Evolutionary conservation across 2,113 vertebrate species (phyloP).

Genomic region (Siniperca knerii): DNA sequence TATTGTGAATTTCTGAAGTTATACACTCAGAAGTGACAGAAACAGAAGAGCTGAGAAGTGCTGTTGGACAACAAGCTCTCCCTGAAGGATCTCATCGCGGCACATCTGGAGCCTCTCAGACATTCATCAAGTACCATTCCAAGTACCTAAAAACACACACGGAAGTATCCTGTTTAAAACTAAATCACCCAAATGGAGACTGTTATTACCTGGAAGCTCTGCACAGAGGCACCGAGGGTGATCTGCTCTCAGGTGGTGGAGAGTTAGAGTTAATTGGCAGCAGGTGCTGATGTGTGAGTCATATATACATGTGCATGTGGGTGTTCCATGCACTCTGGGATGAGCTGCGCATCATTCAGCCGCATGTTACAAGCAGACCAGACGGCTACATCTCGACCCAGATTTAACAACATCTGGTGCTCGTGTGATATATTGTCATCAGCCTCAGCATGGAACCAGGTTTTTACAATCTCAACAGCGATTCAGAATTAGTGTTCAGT

Average conservation of each 20-base stretch:
- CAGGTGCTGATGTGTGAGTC: slow-evolving; percentile 65
- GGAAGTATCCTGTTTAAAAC: slow-evolving; percentile 65
- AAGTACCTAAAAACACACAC: slow-evolving; percentile 39
- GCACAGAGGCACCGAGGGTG: slow-evolving; percentile 53
- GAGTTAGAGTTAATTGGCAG: slow-evolving; percentile 68
- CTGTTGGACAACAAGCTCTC: slow-evolving; percentile 57
- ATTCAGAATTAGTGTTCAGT: slow-evolving; percentile 8
- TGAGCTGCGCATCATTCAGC: slow-evolving; percentile 36
- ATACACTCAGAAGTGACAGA: not conserved
- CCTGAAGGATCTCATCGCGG: slow-evolving; percentile 31
- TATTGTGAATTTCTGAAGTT: slow-evolving; percentile 17
- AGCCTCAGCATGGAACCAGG: slow-evolving; percentile 10
- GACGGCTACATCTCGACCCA: slow-evolving; percentile 43
- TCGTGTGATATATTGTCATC: slow-evolving; percentile 44
- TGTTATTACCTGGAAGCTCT: slow-evolving; percentile 68
- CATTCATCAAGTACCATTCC: slow-evolving; percentile 59
- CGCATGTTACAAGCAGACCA: slow-evolving; percentile 44
- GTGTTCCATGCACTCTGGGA: slow-evolving; percentile 37
- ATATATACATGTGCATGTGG: slow-evolving; percentile 46
- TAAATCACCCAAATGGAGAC: slow-evolving; percentile 74
- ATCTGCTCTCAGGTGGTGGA: slow-evolving; percentile 59
- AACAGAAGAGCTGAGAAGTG: slow-evolving; percentile 39
- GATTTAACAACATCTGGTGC: slow-evolving; percentile 68
- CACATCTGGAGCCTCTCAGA: slow-evolving; percentile 72
- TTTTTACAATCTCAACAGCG: slow-evolving; percentile 29